A percentile compares a stretch with the other conserved stretches of the same genome.
phyloP scores from a whole-genome alignment of 2,797 vertebrate genomes.

The Malacoctenus gilli region DNA sequence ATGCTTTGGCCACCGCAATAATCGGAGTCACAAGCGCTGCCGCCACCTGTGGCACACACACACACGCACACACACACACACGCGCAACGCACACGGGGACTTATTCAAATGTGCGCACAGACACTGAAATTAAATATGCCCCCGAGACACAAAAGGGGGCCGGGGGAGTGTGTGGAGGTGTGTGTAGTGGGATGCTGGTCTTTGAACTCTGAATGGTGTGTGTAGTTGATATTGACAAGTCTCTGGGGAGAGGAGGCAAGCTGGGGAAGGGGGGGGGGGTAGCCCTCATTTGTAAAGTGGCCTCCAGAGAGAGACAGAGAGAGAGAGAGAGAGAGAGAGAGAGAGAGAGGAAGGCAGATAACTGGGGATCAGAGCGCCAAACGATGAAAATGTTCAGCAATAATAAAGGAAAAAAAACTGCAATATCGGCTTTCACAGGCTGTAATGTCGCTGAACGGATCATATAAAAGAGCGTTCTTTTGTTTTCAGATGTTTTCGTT shows the following conservation, averaged over 20 bases:
- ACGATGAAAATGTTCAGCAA: no score
- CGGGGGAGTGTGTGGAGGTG: conserved; percentile 65
- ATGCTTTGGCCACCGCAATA: conserved; percentile 70
- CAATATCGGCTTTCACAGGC: no score
- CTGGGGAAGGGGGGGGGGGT: conserved; percentile 54
- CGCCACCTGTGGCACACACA: conserved; percentile 68
- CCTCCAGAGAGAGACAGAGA: conserved; percentile 57
- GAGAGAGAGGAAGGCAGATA: conserved; percentile 2
- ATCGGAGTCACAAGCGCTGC: conserved; percentile 65
- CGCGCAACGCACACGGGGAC: conserved; percentile 32
- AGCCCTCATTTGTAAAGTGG: conserved; percentile 68
- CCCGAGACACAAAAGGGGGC: conserved; percentile 64
- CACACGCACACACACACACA: conserved; percentile 25
- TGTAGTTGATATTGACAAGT: conserved; percentile 74
- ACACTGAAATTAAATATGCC: conserved; percentile 77
- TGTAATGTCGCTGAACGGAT: no score
- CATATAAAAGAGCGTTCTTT: no score
- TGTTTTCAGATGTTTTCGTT: no score
- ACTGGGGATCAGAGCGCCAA: no score
- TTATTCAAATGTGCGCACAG: conserved; percentile 42
- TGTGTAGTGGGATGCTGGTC: conserved; percentile 58
- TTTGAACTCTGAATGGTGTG: conserved; percentile 73
- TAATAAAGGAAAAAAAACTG: neutral
- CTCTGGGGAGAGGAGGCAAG: conserved; percentile 62
- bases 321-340: neutral